phyloP scores from a whole-genome alignment of 2,888 invertebrate species.

The Callimorpha dominula region DNA sequence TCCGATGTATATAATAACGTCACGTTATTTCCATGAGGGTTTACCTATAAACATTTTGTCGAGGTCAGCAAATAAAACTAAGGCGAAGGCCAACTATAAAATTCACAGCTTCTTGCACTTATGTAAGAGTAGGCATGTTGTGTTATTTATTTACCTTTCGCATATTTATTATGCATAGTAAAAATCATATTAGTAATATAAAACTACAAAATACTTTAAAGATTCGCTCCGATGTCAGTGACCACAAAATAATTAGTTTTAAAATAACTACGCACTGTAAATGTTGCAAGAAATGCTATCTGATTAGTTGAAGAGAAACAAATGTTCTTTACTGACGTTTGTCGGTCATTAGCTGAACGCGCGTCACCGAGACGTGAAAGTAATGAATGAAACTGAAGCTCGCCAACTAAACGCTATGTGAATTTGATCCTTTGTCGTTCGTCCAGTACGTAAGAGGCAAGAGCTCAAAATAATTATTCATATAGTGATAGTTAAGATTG shows the following conservation, averaged over 20 bases:
- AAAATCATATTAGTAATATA: not conserved
- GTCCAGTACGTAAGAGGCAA: not conserved
- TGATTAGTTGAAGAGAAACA: conserved; percentile 33
- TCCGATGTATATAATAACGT: conserved; percentile 36
- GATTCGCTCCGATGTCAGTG: conserved; percentile 10
- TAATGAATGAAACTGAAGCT: conserved; percentile 50
- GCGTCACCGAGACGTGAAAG: conserved; percentile 36
- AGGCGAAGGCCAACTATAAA: conserved; percentile 21
- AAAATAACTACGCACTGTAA: conserved; percentile 28
- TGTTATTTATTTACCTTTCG: conserved; percentile 21
- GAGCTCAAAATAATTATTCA: not conserved
- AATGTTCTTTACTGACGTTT: conserved; percentile 44
- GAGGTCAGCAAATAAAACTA: conserved; percentile 30
- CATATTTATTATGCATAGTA: not conserved
- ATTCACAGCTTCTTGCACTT: conserved; percentile 19
- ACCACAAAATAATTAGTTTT: conserved; percentile 26
- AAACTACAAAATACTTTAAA: not conserved
- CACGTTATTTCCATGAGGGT: conserved; percentile 41
- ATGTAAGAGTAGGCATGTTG: conserved; percentile 11
- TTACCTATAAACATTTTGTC: conserved; percentile 12
- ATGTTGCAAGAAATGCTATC: conserved; percentile 37
- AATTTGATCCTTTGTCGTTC: conserved; percentile 22
- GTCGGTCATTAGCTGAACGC: conserved; percentile 45
- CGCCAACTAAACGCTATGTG: conserved; percentile 36
- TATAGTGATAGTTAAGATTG: conserved; percentile 39